Conservation (phyloP, 2,888 invertebrate genomes). For the Fissipunctia ypsillon region DNA sequence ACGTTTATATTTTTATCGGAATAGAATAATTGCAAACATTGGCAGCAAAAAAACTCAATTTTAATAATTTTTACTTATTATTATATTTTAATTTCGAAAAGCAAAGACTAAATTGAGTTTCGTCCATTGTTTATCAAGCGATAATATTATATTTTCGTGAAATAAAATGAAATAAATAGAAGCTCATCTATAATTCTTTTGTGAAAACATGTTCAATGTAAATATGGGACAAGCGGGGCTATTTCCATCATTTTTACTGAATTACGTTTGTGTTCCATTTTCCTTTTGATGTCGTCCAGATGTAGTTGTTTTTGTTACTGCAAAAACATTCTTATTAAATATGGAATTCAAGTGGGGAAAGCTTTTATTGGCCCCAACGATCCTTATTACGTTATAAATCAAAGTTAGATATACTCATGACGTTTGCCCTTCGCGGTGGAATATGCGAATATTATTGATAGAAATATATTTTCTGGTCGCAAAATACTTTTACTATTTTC, state of each 20-base stretch:
- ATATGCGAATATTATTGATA: conserved; percentile 56
- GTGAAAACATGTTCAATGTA: conserved; percentile 39
- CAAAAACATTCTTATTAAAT: conserved; percentile 58
- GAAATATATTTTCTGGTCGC: conserved; percentile 28
- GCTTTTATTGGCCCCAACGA: conserved; percentile 59
- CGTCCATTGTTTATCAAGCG: conserved; percentile 28
- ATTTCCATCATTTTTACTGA: conserved; percentile 46
- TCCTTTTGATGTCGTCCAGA: conserved; percentile 50
- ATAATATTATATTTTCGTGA: conserved; percentile 22
- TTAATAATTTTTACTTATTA: background rate
- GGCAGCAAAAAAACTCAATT: conserved; percentile 10
- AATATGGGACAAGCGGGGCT: conserved; percentile 35
- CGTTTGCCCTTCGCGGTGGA: conserved; percentile 53
- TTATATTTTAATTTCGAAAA: conserved; percentile 9
- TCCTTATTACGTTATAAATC: conserved; percentile 67
- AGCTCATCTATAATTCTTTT: conserved; percentile 55
- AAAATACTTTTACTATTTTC: conserved; percentile 22
- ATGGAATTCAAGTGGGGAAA: conserved; percentile 49
- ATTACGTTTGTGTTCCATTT: conserved; percentile 55
- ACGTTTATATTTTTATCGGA: background rate
- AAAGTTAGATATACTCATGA: conserved; percentile 60
- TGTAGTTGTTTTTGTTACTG: conserved; percentile 53
- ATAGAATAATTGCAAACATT: conserved; percentile 3
- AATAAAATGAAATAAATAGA: conserved; percentile 47
- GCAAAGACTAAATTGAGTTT: conserved; percentile 44